These are phyloP conservation scores for Drepana falcataria DNA, from an alignment of 2,888 invertebrate species.

Conservation along the genomic window DNA sequence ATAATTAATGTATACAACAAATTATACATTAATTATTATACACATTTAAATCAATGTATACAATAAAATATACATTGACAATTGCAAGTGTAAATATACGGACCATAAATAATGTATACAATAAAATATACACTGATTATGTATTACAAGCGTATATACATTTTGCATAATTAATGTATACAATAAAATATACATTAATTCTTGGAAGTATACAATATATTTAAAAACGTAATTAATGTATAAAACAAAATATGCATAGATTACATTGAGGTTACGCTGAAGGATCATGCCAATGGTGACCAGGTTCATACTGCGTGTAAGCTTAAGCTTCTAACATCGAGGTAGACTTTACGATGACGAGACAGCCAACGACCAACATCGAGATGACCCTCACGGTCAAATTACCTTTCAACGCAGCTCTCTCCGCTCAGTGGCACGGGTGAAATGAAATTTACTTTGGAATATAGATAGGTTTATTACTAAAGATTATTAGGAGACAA, in stretches of 20 bases:
- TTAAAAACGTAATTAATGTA: too few species aligned
- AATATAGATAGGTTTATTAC: slow-evolving; percentile 76
- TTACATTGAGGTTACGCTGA: not conserved
- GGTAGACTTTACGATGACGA: slow-evolving; percentile 63
- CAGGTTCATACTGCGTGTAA: slow-evolving; percentile 41
- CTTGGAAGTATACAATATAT: too few species aligned
- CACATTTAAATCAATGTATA: too few species aligned
- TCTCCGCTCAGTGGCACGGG: slow-evolving; percentile 63
- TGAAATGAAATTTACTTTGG: slow-evolving; percentile 77
- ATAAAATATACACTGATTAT: slow-evolving; percentile 2
- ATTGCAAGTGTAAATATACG: too few species aligned
- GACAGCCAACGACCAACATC: slow-evolving; percentile 49
- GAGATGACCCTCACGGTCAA: slow-evolving; percentile 49
- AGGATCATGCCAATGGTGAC: slow-evolving; percentile 9
- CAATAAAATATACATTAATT: too few species aligned
- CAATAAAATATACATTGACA: too few species aligned
- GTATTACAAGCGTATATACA: too few species aligned
- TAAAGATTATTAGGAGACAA: slow-evolving; percentile 64
- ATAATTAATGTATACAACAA: too few species aligned
- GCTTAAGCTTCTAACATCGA: slow-evolving; percentile 70
- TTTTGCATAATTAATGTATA: too few species aligned
- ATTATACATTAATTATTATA: too few species aligned
- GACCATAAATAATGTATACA: slow-evolving; percentile 9
- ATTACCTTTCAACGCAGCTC: slow-evolving; percentile 70
- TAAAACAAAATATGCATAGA: slow-evolving; percentile 19